phyloP scores from a whole-genome alignment of 2,797 vertebrate species.

The Ctenochaetus hawaiiensis region DNA sequence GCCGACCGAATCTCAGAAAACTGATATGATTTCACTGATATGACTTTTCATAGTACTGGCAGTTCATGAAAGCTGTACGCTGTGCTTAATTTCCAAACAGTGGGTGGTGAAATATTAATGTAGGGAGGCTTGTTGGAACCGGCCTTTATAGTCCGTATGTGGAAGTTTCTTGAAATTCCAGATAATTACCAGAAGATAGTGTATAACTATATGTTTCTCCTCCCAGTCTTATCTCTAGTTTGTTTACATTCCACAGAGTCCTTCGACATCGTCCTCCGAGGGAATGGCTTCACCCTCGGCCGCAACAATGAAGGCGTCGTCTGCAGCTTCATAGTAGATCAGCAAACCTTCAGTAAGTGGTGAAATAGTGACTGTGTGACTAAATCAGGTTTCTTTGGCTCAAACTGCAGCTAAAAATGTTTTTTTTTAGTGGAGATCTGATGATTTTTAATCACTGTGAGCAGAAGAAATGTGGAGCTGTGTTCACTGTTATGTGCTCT shows the following conservation, averaged over 20 bases:
- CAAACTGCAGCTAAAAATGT: background rate
- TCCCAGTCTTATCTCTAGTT: slow-evolving; percentile 9
- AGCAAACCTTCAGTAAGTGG: slow-evolving; percentile 88
- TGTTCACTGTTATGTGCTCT: background rate
- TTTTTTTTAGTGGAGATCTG: background rate
- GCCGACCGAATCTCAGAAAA: background rate
- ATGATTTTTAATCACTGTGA: background rate
- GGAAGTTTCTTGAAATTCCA: background rate
- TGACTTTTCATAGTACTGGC: no score
- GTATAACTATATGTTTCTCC: background rate
- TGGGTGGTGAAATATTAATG: background rate
- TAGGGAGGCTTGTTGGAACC: background rate
- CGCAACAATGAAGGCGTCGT: slow-evolving; percentile 78
- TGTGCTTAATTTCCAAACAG: background rate
- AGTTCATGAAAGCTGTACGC: background rate
- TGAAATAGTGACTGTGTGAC: background rate
- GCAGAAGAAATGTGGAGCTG: background rate
- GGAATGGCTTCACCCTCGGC: slow-evolving; percentile 90
- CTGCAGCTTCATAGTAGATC: slow-evolving; percentile 88
- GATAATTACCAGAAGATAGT: background rate
- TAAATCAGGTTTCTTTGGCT: background rate
- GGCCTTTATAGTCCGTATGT: background rate
- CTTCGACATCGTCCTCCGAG: slow-evolving; percentile 92
- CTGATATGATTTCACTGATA: background rate
- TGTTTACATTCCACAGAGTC: slow-evolving; percentile 86